Evolutionary conservation across 2,888 invertebrate species (phyloP).

Genomic region (Macaria liturata): DNA sequence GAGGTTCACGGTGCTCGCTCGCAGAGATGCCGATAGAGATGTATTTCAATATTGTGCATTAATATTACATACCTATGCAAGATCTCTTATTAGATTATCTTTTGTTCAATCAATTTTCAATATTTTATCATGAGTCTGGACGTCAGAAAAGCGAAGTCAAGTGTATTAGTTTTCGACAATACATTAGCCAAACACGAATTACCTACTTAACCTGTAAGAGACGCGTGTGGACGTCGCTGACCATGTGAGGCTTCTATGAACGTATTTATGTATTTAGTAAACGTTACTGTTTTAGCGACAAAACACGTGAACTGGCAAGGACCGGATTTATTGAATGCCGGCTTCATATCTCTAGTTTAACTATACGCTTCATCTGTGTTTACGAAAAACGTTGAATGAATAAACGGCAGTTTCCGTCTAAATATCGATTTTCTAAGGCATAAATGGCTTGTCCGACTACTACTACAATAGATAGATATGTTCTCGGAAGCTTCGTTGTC

Average conservation of each 20-base stretch:
- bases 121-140: slow-evolving; percentile 56
- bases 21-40: slow-evolving; percentile 43
- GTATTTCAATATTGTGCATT: too few species aligned
- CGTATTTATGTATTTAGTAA: slow-evolving; percentile 15
- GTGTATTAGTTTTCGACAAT: slow-evolving; percentile 12
- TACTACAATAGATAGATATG: slow-evolving; percentile 1
- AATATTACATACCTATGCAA: slow-evolving; percentile 40
- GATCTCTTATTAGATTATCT: slow-evolving; percentile 60
- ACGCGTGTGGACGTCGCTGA: slow-evolving; percentile 21
- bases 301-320: slow-evolving; percentile 24
- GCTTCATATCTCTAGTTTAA: slow-evolving; percentile 22
- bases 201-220: slow-evolving; percentile 22
- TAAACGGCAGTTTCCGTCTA: slow-evolving; percentile 1
- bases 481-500: slow-evolving; percentile 27
- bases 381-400: background rate
- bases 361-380: background rate
- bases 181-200: slow-evolving; percentile 24
- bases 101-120: slow-evolving; percentile 60
- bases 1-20: slow-evolving; percentile 37
- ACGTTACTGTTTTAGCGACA: slow-evolving; percentile 21
- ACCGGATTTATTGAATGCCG: slow-evolving; percentile 27
- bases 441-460: background rate
- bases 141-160: slow-evolving; percentile 45
- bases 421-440: slow-evolving; percentile 5
- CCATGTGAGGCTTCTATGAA: slow-evolving; percentile 23